Evolutionary conservation across 2,113 vertebrate species (phyloP).

Genomic region (Lynx canadensis): DNA sequence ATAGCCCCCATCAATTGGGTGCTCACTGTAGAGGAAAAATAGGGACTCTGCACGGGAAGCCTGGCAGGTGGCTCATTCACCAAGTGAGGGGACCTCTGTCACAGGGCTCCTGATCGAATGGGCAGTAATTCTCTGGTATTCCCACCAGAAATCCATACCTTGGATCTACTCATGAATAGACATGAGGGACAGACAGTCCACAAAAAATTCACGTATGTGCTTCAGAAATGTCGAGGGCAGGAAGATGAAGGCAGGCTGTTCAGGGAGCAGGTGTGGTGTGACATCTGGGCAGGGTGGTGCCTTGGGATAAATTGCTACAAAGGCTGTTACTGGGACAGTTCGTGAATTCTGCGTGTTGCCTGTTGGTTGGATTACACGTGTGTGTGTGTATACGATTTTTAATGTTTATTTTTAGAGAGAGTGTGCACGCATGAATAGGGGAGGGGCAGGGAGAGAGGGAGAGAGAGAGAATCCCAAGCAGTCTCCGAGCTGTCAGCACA

Average conservation of each 20-base stretch:
- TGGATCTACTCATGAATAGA: background rate
- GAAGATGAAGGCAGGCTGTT: background rate
- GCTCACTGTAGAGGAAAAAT: background rate
- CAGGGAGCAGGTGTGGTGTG: background rate
- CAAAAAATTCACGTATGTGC: background rate
- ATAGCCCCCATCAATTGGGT: background rate
- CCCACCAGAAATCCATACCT: background rate
- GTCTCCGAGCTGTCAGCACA: too few relatives aligned
- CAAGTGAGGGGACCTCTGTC: too few relatives aligned
- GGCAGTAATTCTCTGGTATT: background rate
- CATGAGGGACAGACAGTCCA: background rate
- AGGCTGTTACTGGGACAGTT: background rate
- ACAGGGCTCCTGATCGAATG: background rate
- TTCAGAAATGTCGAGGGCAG: background rate
- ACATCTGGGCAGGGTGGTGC: background rate
- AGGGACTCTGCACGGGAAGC: background rate
- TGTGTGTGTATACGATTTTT: too few relatives aligned
- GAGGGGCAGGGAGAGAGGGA: too few relatives aligned
- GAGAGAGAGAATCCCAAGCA: too few relatives aligned
- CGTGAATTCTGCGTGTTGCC: background rate
- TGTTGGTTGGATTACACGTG: background rate
- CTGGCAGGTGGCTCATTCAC: background rate
- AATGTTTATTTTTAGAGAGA: too few relatives aligned
- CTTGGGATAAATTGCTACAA: background rate
- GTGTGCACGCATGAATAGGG: too few relatives aligned